A percentile compares a stretch with the other conserved stretches of the same genome.
Conservation (phyloP, 2,113 vertebrate species). For the Pollachius pollachius region DNA sequence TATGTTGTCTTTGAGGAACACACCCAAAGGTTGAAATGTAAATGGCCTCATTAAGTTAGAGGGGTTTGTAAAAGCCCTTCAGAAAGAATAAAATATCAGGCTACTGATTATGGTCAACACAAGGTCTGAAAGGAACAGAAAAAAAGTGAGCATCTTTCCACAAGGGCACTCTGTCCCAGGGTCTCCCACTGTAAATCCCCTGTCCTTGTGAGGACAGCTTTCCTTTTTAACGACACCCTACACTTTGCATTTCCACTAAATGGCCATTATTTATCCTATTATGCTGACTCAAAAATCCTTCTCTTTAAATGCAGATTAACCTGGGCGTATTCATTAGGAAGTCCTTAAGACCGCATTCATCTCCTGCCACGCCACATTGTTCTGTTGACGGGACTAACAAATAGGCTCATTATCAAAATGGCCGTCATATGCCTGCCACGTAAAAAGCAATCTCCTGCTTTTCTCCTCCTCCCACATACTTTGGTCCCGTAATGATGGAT, state of each 20-base stretch:
- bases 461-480: slow-evolving; percentile 47
- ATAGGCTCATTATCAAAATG: slow-evolving; percentile 63
- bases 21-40: slow-evolving; percentile 55
- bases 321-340: slow-evolving; percentile 35
- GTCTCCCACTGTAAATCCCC: slow-evolving; percentile 42
- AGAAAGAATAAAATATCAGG: slow-evolving; percentile 32
- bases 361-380: slow-evolving; percentile 27
- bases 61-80: slow-evolving; percentile 37
- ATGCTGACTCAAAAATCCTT: slow-evolving; percentile 16
- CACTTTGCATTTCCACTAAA: slow-evolving; percentile 33
- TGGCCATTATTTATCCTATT: slow-evolving; percentile 12
- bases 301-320: slow-evolving; percentile 38
- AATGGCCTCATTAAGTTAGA: slow-evolving; percentile 57
- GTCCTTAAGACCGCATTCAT: slow-evolving; percentile 34
- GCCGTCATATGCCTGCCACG: slow-evolving; percentile 39
- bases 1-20: slow-evolving; percentile 33
- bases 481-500: slow-evolving; percentile 47
- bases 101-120: slow-evolving; percentile 43
- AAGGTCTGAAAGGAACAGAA: slow-evolving; percentile 49
- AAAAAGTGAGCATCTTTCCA: slow-evolving; percentile 47
- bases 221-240: slow-evolving; percentile 39
- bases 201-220: slow-evolving; percentile 55
- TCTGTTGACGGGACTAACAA: slow-evolving; percentile 59
- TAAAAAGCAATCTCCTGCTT: slow-evolving; percentile 52
- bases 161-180: slow-evolving; percentile 37